A percentile compares a stretch with the other conserved stretches of the same genome.
phyloP scores from a whole-genome alignment of 37 sponge, comb jelly and placozoan species.

The Beroe ovata region DNA sequence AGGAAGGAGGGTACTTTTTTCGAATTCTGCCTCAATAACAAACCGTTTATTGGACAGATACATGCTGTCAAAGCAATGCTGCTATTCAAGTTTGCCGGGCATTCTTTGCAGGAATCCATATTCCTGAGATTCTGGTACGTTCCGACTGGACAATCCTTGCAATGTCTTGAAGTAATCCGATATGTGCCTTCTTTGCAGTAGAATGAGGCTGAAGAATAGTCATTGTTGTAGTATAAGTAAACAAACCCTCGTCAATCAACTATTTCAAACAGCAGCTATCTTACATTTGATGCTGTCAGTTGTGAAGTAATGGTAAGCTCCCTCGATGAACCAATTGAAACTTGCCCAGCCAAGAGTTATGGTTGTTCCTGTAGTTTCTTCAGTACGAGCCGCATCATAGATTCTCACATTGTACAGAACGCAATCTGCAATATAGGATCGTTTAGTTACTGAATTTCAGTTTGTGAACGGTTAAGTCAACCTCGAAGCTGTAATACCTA shows the following conservation, averaged over 20 bases:
- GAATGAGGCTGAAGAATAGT: neutral
- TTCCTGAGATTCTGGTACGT: conserved; percentile 23
- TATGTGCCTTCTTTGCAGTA: conserved; percentile 63
- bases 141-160: conserved; percentile 16
- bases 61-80: too few species aligned
- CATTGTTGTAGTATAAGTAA: too few species aligned
- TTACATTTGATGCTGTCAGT: neutral
- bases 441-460: neutral
- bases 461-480: too few species aligned
- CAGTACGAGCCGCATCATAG: neutral
- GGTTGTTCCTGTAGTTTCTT: neutral
- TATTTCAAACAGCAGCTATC: neutral
- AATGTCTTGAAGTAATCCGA: neutral
- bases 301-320: neutral
- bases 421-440: neutral
- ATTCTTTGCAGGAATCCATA: neutral
- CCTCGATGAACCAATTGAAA: conserved; percentile 1
- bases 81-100: neutral
- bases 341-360: conserved; percentile 10
- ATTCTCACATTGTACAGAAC: neutral
- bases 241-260: neutral
- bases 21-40: too few species aligned
- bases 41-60: too few species aligned
- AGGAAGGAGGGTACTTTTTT: too few species aligned
- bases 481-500: too few species aligned